These are phyloP conservation scores for Oryctolagus cuniculus DNA, from an alignment of 2,113 vertebrate species.

Conservation along the genomic window mOryCun1.1 NC_091432.1:90746001-90746500, in stretches of 20 bases:
- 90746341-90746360: background rate
- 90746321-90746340: background rate
- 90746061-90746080: background rate
- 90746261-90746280: background rate
- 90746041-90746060: background rate
- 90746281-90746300: background rate
- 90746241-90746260: background rate
- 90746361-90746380: background rate
- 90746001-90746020: background rate
- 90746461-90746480: background rate
- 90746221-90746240: background rate
- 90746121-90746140: background rate
- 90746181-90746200: background rate
- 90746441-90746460: background rate
- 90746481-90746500: constrained; percentile 30
- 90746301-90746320: background rate
- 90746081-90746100: background rate
- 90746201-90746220: background rate
- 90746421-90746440: background rate
- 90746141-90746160: background rate
- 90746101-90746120: background rate
- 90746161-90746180: background rate
- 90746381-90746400: background rate
- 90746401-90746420: background rate
- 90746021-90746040: background rate